phyloP scores from a whole-genome alignment of 1,140 invertebrate species.

The Melanaphis sacchari region DNA sequence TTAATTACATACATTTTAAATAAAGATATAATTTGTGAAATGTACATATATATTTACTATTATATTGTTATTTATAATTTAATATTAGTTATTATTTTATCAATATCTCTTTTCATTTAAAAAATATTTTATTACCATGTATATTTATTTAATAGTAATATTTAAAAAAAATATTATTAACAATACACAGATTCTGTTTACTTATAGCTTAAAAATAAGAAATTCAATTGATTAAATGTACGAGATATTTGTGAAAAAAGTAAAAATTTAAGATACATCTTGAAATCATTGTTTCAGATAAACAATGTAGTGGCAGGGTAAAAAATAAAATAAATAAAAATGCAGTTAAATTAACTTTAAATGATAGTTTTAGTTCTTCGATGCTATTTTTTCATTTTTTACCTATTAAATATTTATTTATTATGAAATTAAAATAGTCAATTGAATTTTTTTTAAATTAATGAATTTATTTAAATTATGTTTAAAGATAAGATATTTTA shows the following conservation, averaged over 20 bases:
- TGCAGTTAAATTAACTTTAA: background rate
- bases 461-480: background rate
- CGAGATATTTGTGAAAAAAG: background rate
- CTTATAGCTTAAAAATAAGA: background rate
- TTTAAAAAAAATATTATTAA: background rate
- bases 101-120: background rate
- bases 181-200: background rate
- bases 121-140: background rate
- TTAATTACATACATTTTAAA: background rate
- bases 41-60: conserved; percentile 10
- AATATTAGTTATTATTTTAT: background rate
- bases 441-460: background rate
- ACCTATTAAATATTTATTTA: too few relatives aligned
- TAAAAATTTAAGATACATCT: background rate
- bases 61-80: background rate
- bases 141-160: background rate
- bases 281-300: background rate
- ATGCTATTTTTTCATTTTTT: too few relatives aligned
- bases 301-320: background rate
- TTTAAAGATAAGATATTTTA: background rate
- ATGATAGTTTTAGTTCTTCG: background rate
- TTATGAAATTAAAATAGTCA: background rate
- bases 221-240: background rate
- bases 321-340: background rate
- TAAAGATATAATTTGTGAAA: background rate